Conservation (phyloP, 2,888 invertebrate genomes). For the Drosophila lutescens region DNA sequence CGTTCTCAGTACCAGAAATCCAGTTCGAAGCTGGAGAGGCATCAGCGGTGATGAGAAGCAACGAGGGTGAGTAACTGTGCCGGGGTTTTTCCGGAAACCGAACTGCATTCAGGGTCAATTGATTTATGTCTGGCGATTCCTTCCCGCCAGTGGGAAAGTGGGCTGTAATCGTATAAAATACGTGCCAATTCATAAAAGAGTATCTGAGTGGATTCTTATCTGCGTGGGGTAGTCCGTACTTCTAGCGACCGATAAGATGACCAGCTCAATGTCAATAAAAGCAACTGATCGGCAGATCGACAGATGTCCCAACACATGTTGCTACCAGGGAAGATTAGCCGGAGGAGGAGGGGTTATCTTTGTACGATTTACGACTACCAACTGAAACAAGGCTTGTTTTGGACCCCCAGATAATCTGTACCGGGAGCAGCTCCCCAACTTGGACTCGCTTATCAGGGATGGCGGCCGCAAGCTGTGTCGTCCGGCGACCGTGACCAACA, state of each 20-base stretch:
- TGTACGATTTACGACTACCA: neutral
- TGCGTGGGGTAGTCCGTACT: slow-evolving; percentile 21
- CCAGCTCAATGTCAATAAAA: slow-evolving; percentile 28
- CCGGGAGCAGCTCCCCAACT: slow-evolving; percentile 79
- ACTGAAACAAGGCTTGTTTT: slow-evolving; percentile 6
- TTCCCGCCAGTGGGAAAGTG: slow-evolving; percentile 3
- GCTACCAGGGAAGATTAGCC: slow-evolving; percentile 26
- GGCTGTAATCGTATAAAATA: slow-evolving; percentile 28
- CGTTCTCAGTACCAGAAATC: slow-evolving; percentile 2
- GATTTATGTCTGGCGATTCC: neutral
- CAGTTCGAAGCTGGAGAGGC: slow-evolving; percentile 9
- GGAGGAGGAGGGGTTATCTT: slow-evolving; percentile 25
- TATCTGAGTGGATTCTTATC: slow-evolving; percentile 28
- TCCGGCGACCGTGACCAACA: slow-evolving; percentile 85
- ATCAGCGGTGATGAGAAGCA: slow-evolving; percentile 50
- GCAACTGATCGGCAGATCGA: slow-evolving; percentile 1
- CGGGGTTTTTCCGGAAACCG: slow-evolving; percentile 27
- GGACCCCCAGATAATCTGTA: slow-evolving; percentile 73
- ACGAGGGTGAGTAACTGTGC: slow-evolving; percentile 45
- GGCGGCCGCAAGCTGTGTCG: slow-evolving; percentile 84
- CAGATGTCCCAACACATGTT: slow-evolving; percentile 7
- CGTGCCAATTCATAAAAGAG: slow-evolving; percentile 48
- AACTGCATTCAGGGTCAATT: slow-evolving; percentile 2
- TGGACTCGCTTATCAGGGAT: slow-evolving; percentile 67
- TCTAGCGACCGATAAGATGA: slow-evolving; percentile 17